phyloP scores from a whole-genome alignment of 2,113 vertebrate species.

The Bubo scandiacus region DNA sequence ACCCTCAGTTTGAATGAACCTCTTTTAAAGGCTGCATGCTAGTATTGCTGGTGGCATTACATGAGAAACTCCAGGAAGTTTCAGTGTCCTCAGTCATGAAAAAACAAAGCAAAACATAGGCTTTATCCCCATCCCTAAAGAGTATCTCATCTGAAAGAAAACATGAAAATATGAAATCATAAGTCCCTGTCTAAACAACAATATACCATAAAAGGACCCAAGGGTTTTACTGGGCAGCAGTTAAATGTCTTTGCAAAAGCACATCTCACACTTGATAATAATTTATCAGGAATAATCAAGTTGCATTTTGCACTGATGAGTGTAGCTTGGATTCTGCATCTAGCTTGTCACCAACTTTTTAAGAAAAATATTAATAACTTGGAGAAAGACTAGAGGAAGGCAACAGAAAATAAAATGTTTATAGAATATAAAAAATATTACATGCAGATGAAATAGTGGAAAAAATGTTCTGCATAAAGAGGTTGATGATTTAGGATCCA shows the following conservation, averaged over 20 bases:
- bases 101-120: not conserved
- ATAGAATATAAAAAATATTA: not conserved
- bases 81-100: not conserved
- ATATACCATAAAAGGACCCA: not conserved
- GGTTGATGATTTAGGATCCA: not conserved
- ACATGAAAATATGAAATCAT: not conserved
- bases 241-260: not conserved
- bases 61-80: not conserved
- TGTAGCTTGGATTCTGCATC: not conserved
- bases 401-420: not conserved
- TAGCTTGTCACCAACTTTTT: not conserved
- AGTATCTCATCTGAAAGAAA: not conserved
- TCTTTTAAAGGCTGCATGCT: not conserved
- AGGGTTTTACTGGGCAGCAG: not conserved
- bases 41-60: not conserved
- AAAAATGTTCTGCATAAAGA: not conserved
- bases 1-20: not conserved
- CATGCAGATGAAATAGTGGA: not conserved
- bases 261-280: not conserved
- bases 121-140: not conserved
- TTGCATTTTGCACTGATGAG: not conserved
- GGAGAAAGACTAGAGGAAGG: not conserved
- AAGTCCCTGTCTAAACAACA: not conserved
- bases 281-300: not conserved
- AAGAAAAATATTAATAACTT: not conserved